Evolutionary conservation across 30 jellyfish, hydroid and myxozoan genomes (phyloP), one percentile per base, ranked within the genome.

Genomic region (Nemopilema nomurai): DNA sequence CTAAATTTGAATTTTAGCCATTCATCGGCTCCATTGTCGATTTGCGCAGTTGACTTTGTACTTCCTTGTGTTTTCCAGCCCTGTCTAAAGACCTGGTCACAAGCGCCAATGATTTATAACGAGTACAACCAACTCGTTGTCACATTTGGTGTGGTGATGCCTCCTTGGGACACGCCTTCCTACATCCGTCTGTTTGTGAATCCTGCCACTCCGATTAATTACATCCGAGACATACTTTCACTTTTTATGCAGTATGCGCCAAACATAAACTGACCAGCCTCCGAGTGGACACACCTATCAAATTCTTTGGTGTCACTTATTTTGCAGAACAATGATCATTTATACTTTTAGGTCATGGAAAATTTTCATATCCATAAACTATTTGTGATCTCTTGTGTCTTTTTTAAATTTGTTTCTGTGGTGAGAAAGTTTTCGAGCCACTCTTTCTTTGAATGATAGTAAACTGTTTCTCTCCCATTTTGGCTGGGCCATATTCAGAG

Each of bases 91-190:
- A 16, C 13, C 33, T 67, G 77, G 77, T 9, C 17, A 24, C 29
- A 4, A 4, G 8, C 6, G 49, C 77, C 77, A 9, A 1, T 67
- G 32, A 23, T 18, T 4, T 67, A 67, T 49, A 16, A 21, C 4
- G 77, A 67, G 41, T 26, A 21, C 8, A 67, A 67, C 22, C 49
- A 77, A 16, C 8, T 30, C 64, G 9, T 21, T 6, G 25, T 83
- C 70, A 83, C 27, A 19, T 52, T 83, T 62, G 91, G 91, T 32
- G 85, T 83, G 8, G 80, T 83, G n/a, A 69, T 83, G 91, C 91
- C 91, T 17, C 91, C 91, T 4, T 83, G 91, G 91, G 70, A 83
- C 18, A 53, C 51, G 51, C 72, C 33, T 33, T 32, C 82, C 26
- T 66, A 31, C 73, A 26, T 80, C 82, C 32, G 31, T 21, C 57